These are phyloP conservation scores for Xiphophorus birchmanni DNA, from an alignment of 2,797 vertebrate genomes.

Conservation along the genomic window DNA sequence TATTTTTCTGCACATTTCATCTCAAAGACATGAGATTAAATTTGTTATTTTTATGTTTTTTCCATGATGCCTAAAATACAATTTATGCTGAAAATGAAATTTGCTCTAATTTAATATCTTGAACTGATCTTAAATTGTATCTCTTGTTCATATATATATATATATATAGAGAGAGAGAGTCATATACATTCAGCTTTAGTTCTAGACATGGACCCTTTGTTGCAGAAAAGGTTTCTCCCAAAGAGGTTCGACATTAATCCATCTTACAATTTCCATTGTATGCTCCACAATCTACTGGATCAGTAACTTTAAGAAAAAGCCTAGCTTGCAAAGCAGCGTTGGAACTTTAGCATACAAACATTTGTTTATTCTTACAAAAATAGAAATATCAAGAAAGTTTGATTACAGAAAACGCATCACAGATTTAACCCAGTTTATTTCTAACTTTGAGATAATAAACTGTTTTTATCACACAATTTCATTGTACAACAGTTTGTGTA, in stretches of 20 bases:
- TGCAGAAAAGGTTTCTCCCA: background rate
- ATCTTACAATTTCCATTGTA: background rate
- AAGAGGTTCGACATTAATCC: background rate
- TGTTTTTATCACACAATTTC: too few relatives aligned
- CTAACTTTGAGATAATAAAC: background rate
- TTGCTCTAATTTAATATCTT: background rate
- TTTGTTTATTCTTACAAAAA: background rate
- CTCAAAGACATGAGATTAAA: slow-evolving; percentile 85
- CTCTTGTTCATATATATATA: too few relatives aligned
- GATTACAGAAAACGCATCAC: background rate
- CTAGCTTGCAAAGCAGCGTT: too few relatives aligned
- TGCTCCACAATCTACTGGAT: background rate
- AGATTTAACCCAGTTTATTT: background rate
- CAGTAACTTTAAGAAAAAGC: too few relatives aligned
- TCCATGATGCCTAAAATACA: background rate
- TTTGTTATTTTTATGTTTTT: background rate
- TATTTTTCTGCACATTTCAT: slow-evolving; percentile 69
- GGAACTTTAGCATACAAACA: too few relatives aligned
- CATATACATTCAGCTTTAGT: background rate
- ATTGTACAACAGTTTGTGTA: background rate
- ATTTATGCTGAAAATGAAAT: background rate
- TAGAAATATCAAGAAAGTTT: background rate
- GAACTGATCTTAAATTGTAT: background rate
- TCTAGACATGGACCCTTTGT: background rate
- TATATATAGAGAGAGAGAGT: too few relatives aligned